Conservation (phyloP, 2,113 vertebrate genomes). For the Ctenodactylus gundi region DNA sequence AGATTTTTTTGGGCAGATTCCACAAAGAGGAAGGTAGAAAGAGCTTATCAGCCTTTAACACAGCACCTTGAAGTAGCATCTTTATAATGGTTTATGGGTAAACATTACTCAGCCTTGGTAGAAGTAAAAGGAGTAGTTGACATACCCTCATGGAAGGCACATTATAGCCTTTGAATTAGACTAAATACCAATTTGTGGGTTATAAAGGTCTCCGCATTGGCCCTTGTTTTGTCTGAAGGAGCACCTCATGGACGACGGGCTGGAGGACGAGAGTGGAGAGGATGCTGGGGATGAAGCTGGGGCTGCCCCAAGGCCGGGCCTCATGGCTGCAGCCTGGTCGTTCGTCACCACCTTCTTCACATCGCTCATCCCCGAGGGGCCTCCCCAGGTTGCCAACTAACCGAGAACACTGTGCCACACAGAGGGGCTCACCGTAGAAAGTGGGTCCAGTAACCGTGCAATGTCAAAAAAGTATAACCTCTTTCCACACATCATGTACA, state of each 20-base stretch:
- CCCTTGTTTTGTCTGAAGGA: slow-evolving; percentile 87
- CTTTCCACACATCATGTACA: slow-evolving; percentile 84
- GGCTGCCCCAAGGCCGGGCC: slow-evolving; percentile 86
- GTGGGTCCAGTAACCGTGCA: slow-evolving; percentile 85
- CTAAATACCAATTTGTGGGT: no score
- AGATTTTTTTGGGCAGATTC: no score
- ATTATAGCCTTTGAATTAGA: no score
- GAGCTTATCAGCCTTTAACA: no score
- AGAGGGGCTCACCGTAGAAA: slow-evolving; percentile 76
- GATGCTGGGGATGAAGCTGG: slow-evolving; percentile 87
- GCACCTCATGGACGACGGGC: slow-evolving; percentile 91
- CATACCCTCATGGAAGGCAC: no score
- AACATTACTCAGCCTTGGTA: no score
- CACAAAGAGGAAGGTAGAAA: no score
- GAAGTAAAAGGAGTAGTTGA: no score
- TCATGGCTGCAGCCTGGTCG: slow-evolving; percentile 96
- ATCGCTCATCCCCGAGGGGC: slow-evolving; percentile 96
- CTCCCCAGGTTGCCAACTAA: slow-evolving; percentile 94
- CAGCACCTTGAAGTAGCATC: no score
- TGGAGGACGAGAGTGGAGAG: slow-evolving; percentile 91
- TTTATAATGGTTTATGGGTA: no score
- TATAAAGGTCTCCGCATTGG: no score
- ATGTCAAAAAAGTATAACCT: slow-evolving; percentile 82
- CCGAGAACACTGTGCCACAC: slow-evolving; percentile 73
- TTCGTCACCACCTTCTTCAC: slow-evolving; percentile 98